A percentile compares a stretch with the other conserved stretches of the same genome.
Conservation (phyloP, 2,113 vertebrate genomes). For the Halichoeres trimaculatus region DNA sequence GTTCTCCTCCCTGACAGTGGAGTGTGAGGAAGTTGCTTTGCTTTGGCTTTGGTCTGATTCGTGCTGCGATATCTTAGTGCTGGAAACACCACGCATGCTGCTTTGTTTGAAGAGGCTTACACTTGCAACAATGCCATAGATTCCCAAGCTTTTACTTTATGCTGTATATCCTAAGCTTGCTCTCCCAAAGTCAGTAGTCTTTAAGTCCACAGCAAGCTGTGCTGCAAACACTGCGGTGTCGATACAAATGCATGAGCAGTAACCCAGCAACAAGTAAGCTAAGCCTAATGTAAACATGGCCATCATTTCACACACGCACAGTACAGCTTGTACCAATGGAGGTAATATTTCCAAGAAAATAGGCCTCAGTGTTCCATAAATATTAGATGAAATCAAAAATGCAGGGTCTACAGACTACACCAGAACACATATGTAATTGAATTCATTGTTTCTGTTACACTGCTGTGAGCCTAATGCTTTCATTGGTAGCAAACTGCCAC, state of each 20-base stretch:
- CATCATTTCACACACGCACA: constrained; percentile 47
- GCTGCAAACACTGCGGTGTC: constrained; percentile 42
- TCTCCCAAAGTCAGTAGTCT: constrained; percentile 48
- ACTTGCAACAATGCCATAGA: constrained; percentile 27
- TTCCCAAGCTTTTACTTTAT: constrained; percentile 42
- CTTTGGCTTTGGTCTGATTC: constrained; percentile 45
- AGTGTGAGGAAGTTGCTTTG: constrained; percentile 41
- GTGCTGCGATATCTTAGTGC: constrained; percentile 23
- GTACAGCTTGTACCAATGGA: constrained; percentile 22
- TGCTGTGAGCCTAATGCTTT: constrained; percentile 45
- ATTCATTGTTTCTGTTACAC: constrained; percentile 49
- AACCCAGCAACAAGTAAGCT: constrained; percentile 45
- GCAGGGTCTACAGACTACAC: constrained; percentile 20
- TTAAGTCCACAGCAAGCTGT: constrained; percentile 61
- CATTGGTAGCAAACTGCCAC: constrained; percentile 55
- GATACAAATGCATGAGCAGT: constrained; percentile 44
- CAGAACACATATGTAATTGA: constrained; percentile 48
- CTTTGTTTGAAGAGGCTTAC: constrained; percentile 54
- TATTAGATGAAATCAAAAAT: constrained; percentile 67
- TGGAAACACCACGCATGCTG: constrained; percentile 15
- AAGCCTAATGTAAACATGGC: constrained; percentile 51
- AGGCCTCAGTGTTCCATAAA: constrained; percentile 58
- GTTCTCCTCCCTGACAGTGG: constrained; percentile 44
- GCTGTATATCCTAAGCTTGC: constrained; percentile 50
- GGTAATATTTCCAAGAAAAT: constrained; percentile 48